Conservation (phyloP, 1,140 invertebrate species). For the honey bee (Apis mellifera) region DNA sequence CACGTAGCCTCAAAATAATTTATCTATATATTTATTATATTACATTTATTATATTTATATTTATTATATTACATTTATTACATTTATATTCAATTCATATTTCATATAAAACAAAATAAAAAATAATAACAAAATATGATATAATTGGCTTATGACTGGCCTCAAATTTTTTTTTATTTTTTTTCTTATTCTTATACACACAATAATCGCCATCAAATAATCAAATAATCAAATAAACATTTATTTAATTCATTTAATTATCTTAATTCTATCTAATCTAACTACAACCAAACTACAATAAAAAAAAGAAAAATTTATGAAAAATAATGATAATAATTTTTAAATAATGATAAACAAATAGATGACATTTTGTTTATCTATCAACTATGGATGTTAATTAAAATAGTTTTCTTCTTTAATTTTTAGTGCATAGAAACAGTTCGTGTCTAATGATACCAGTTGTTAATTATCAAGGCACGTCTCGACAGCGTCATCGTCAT, state of each 20-base stretch:
- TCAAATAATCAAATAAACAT: neutral
- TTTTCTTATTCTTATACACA: no score
- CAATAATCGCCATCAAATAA: neutral
- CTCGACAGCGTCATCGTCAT: conserved; percentile 32
- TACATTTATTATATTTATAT: no score
- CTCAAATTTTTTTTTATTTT: no score
- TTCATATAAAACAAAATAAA: no score
- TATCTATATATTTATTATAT: neutral
- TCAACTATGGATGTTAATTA: conserved; percentile 19
- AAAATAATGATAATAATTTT: no score
- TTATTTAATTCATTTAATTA: neutral
- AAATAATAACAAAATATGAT: no score
- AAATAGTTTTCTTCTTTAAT: neutral
- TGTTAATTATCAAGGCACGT: conserved; percentile 31
- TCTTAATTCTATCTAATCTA: neutral
- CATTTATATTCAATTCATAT: no score
- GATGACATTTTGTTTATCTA: neutral
- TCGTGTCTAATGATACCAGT: conserved; percentile 14
- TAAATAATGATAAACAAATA: conserved; percentile 15
- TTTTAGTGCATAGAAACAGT: neutral
- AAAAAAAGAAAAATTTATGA: no score
- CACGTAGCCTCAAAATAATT: no score
- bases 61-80: no score
- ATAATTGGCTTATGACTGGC: no score
- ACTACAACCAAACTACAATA: neutral